Evolutionary conservation across 2,888 invertebrate species (phyloP).

Genomic region (Schizaphis graminum): DNA sequence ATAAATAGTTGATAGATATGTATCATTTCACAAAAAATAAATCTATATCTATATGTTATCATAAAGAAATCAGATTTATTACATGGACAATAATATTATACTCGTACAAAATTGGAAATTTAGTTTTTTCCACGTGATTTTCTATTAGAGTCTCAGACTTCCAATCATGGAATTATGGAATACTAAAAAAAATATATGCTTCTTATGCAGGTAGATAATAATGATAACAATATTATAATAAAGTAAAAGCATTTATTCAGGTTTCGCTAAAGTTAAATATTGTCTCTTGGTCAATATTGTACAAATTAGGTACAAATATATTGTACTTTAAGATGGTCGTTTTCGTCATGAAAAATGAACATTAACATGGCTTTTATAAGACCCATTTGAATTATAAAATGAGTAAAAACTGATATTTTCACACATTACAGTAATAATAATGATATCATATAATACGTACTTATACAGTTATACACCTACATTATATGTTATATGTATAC

Average conservation of each 20-base stretch:
- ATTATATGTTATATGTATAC: too few relatives aligned
- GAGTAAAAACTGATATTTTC: not conserved
- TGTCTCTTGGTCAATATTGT: not conserved
- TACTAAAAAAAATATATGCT: not conserved
- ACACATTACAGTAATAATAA: not conserved
- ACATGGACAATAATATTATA: not conserved
- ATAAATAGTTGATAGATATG: not conserved
- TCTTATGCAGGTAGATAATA: not conserved
- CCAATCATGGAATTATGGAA: not conserved
- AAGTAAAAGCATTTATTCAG: not conserved
- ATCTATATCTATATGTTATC: not conserved
- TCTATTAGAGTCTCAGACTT: not conserved
- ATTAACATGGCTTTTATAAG: not conserved
- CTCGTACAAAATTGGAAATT: too few relatives aligned
- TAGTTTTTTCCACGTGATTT: not conserved
- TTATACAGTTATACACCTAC: too few relatives aligned
- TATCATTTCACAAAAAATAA: not conserved
- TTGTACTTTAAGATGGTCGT: not conserved
- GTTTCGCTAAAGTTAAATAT: not conserved
- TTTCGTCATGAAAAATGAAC: not conserved
- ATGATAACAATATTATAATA: not conserved
- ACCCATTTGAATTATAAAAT: not conserved
- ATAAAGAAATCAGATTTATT: not conserved
- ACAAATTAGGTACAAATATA: not conserved
- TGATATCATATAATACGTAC: not conserved